A percentile compares a stretch with the other conserved stretches of the same genome.
phyloP scores from a whole-genome alignment of 2,888 invertebrate species.

The Anaspis maculata region DNA sequence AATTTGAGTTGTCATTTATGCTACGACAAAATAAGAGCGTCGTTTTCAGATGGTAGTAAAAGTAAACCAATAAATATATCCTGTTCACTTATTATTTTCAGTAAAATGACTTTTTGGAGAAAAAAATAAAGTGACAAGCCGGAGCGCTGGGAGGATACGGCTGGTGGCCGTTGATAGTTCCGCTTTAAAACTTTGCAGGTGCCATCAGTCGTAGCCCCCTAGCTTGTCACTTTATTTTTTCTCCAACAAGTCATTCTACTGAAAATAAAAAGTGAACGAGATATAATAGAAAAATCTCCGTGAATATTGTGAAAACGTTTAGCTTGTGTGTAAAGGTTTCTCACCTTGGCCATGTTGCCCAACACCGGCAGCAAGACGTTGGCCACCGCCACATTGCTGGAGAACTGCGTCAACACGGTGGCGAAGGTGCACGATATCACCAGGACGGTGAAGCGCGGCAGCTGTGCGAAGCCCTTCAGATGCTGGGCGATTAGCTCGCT shows the following conservation, averaged over 20 bases:
- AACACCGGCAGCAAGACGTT: conserved; percentile 81
- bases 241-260: no score
- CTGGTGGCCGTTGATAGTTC: no score
- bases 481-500: conserved; percentile 67
- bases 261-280: no score
- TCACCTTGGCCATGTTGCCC: conserved; percentile 59
- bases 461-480: conserved; percentile 55
- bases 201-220: no score
- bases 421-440: conserved; percentile 71
- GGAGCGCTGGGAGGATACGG: no score
- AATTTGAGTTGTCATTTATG: no score
- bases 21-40: no score
- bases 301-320: background rate
- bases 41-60: conserved; percentile 4
- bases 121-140: no score
- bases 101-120: no score
- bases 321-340: conserved; percentile 4
- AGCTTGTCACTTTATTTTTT: no score
- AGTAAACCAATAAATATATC: background rate
- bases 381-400: conserved; percentile 85
- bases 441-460: conserved; percentile 59
- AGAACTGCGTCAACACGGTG: conserved; percentile 79
- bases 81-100: no score
- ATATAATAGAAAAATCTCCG: background rate
- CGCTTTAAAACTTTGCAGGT: no score